phyloP scores from a whole-genome alignment of 35 echinoderm and acorn worm genomes.

The Heliocidaris erythrogramma region DNA sequence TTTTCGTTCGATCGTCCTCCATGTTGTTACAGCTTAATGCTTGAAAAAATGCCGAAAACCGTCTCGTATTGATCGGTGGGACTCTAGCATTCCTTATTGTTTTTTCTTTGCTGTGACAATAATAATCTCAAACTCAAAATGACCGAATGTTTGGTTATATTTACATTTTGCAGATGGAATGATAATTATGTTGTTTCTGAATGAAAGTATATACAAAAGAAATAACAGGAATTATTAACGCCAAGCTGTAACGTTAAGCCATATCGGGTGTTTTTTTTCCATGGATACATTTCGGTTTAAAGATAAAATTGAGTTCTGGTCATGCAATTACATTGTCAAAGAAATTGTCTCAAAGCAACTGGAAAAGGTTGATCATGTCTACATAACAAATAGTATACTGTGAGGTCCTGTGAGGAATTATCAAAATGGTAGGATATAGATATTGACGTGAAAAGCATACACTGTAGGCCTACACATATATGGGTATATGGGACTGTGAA shows the following conservation, averaged over 20 bases:
- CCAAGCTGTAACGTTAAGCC: background rate
- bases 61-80: background rate
- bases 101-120: background rate
- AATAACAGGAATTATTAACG: background rate
- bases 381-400: no score
- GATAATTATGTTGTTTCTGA: background rate
- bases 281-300: no score
- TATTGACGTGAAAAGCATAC: no score
- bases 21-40: background rate
- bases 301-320: no score
- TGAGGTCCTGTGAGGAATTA: no score
- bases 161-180: background rate
- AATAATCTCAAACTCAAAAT: background rate
- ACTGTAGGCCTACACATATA: no score
- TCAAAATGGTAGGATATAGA: no score
- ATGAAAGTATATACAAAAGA: background rate
- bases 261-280: no score
- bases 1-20: background rate
- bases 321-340: no score
- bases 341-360: no score
- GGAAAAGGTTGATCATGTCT: no score
- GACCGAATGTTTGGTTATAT: background rate
- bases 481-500: no score
- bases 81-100: background rate
- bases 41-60: slow-evolving; percentile 11